phyloP scores from a whole-genome alignment of 2,797 vertebrate genomes.

The Darevskia nairensis region DNA sequence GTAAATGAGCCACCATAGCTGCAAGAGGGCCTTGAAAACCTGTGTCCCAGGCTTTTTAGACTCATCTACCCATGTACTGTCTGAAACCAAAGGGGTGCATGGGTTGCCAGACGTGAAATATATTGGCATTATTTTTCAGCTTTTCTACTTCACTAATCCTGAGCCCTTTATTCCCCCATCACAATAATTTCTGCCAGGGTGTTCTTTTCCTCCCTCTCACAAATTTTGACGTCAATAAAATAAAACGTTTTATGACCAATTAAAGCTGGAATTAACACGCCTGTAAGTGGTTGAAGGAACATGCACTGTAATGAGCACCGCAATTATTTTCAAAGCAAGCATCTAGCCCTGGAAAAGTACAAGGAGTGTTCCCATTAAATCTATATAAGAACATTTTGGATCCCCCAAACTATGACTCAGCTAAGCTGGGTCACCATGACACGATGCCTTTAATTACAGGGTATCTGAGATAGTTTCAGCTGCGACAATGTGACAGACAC shows the following conservation, averaged over 20 bases:
- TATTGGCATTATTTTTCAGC: too few species aligned
- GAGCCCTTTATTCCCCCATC: neutral
- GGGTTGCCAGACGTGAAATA: too few species aligned
- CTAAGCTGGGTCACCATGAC: neutral
- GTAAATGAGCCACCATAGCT: too few species aligned
- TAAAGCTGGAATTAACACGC: neutral
- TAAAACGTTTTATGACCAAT: too few species aligned
- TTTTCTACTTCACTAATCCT: too few species aligned
- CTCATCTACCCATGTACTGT: too few species aligned
- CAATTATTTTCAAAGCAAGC: neutral
- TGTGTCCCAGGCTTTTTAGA: too few species aligned
- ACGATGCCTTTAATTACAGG: neutral
- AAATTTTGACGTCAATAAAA: neutral
- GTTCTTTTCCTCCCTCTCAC: neutral
- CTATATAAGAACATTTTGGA: neutral
- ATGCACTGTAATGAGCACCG: neutral
- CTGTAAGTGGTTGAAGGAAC: neutral
- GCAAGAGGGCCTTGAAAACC: too few species aligned
- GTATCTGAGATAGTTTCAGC: neutral
- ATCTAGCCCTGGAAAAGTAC: neutral
- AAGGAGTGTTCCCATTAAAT: neutral
- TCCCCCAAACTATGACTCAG: neutral
- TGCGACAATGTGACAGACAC: neutral
- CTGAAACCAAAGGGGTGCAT: too few species aligned
- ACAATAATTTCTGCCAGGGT: neutral